Evolutionary conservation across 1,140 invertebrate genomes (phyloP).

Genomic region (Formica selysi): DNA sequence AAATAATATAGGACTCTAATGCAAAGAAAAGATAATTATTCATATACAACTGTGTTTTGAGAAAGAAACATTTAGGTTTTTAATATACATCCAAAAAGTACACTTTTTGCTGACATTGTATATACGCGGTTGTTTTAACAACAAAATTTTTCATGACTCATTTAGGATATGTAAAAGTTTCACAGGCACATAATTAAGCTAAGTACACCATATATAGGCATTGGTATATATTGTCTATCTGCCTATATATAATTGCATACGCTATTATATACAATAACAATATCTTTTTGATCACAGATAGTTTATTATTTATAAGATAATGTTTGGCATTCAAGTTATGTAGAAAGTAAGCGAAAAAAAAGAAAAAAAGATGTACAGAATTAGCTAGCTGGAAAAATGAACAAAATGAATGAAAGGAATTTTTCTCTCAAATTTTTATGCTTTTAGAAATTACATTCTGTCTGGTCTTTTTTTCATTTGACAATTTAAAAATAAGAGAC

Average conservation of each 20-base stretch:
- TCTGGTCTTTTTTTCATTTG: conserved; percentile 46
- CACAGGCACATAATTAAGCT: conserved; percentile 8
- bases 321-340: conserved; percentile 8
- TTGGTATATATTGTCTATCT: no score
- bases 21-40: conserved; percentile 32
- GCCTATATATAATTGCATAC: background rate
- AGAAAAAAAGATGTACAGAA: background rate
- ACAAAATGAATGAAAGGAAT: background rate
- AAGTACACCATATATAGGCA: conserved; percentile 21
- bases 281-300: background rate
- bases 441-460: background rate
- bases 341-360: conserved; percentile 32
- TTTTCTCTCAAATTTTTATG: background rate
- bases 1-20: no score
- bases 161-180: conserved; percentile 60
- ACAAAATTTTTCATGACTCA: conserved; percentile 69
- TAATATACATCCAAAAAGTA: conserved; percentile 26
- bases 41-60: conserved; percentile 11
- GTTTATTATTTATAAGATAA: conserved; percentile 26
- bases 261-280: background rate
- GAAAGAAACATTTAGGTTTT: conserved; percentile 54
- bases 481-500: conserved; percentile 56
- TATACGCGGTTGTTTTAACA: conserved; percentile 73
- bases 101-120: conserved; percentile 70
- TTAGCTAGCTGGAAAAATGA: no score